Evolutionary conservation across 2,888 invertebrate species (phyloP), one percentile per base, ranked within the genome.

Genomic region (Athrips mouffetella): DNA sequence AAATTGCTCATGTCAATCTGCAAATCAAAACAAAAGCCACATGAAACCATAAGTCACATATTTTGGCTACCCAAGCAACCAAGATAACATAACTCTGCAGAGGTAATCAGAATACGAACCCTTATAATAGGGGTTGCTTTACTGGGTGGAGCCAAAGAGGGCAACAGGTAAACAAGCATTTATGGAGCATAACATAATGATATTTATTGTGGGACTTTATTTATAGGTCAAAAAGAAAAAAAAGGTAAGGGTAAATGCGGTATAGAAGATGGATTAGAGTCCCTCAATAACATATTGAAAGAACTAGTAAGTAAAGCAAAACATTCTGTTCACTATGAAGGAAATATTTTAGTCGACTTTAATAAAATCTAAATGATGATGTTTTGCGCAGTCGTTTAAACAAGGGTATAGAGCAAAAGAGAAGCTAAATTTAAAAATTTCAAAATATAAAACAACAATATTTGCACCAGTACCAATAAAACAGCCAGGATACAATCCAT

Each of bases 121-220:
- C 27, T 35, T 35, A 33, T 35, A 45, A 45, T 25, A 35, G 21
- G 45, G 33, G 45, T 44, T 21, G 25, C 16, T 45, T 39, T 31
- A 23, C 31, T 13, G 45, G 45, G 45, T 45, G 45, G 45, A 45
- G 45, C 18, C 45, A 23, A 21, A 29, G 27, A 30, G 44, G 44
- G 44, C 31, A 44, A 44, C 44, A 44, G 44, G 44, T 44, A 45
- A 45, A 45, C 35, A 45, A 30, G 13, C 45, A n/a, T 33, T 39
- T 21, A 31, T 31, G 31, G 27, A 29, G 27, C 40, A 41, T 41
- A 41, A 42, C 42, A 42, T 30, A 16, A 29, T 42, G 29, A 18
- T 25, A 42, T 42, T 42, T 42, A 42, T 29, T 23, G 18, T 5
- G 16, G 10, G n/a, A 10, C 20, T 16, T 42, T 41, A 27, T 11